A percentile compares a stretch with the other conserved stretches of the same genome.
Evolutionary conservation across 2,797 vertebrate genomes (phyloP).

Genomic region (Agapornis canus): DNA sequence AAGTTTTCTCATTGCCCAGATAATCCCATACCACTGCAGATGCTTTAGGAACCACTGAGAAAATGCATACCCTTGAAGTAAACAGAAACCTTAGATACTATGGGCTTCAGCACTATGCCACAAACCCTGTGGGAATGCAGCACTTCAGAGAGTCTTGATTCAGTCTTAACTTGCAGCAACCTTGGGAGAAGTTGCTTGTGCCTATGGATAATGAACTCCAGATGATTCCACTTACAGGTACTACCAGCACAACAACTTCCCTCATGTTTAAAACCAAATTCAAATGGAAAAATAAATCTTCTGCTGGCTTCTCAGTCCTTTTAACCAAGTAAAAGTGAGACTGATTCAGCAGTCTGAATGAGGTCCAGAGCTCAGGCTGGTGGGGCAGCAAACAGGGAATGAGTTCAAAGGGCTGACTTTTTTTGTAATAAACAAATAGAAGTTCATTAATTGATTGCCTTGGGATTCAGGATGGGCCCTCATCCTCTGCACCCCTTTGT

Average conservation of each 20-base stretch:
- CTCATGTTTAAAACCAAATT: neutral
- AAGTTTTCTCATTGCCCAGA: neutral
- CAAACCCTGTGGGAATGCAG: neutral
- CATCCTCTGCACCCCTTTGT: neutral
- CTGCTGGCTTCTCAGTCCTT: neutral
- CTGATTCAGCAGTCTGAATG: neutral
- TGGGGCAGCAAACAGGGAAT: neutral
- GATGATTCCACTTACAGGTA: neutral
- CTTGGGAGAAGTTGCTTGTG: neutral
- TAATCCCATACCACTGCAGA: neutral
- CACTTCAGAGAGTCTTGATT: neutral
- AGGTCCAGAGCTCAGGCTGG: neutral
- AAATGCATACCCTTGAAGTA: neutral
- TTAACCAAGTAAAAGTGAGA: neutral
- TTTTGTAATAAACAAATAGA: neutral
- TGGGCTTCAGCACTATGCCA: neutral
- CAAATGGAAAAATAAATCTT: neutral
- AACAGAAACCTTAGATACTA: neutral
- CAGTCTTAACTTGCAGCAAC: neutral
- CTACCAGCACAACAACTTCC: neutral
- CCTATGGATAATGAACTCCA: neutral
- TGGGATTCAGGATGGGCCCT: neutral
- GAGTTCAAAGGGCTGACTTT: neutral
- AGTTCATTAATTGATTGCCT: neutral
- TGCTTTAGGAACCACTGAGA: neutral